A percentile compares a stretch with the other conserved stretches of the same genome.
These are phyloP conservation scores for Lycophotia porphyrea DNA, from an alignment of 2,888 invertebrate genomes.

Conservation along the genomic window DNA sequence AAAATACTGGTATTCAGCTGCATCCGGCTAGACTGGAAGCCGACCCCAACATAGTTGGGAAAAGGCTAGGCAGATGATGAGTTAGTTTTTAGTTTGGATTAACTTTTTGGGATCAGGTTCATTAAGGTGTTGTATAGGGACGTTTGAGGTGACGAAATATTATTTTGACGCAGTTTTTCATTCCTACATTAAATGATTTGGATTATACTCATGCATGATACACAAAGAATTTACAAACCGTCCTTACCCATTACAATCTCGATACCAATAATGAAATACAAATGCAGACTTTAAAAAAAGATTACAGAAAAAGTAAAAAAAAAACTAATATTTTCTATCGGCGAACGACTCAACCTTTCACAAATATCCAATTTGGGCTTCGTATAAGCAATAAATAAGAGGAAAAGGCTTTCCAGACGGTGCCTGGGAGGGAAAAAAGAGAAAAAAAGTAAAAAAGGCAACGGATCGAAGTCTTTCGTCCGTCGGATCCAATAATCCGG, in stretches of 20 bases:
- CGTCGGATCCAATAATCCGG: slow-evolving; percentile 90
- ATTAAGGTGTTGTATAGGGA: background rate
- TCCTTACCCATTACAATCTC: slow-evolving; percentile 19
- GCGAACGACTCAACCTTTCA: slow-evolving; percentile 86
- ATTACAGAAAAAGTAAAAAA: slow-evolving; percentile 60
- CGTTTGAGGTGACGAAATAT: background rate
- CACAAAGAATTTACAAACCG: background rate
- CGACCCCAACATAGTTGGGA: no score
- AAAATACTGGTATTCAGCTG: no score
- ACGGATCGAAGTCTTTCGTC: slow-evolving; percentile 89
- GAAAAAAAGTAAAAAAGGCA: slow-evolving; percentile 82
- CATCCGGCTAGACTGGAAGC: no score
- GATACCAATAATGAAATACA: slow-evolving; percentile 46
- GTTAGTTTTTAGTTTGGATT: background rate
- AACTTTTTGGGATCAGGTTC: background rate
- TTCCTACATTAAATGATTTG: background rate
- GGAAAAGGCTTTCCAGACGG: slow-evolving; percentile 90
- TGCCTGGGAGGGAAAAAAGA: slow-evolving; percentile 76
- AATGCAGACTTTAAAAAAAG: slow-evolving; percentile 64
- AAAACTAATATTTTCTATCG: slow-evolving; percentile 82
- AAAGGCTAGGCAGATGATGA: no score
- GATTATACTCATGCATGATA: background rate
- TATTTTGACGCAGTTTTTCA: no score
- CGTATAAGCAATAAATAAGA: slow-evolving; percentile 91
- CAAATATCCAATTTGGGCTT: slow-evolving; percentile 89